Percentiles rank a stretch among this genome's conserved stretches.
These are phyloP conservation scores for Knipowitschia caucasica DNA, from an alignment of 2,797 vertebrate genomes.

Conservation along the genomic window DNA sequence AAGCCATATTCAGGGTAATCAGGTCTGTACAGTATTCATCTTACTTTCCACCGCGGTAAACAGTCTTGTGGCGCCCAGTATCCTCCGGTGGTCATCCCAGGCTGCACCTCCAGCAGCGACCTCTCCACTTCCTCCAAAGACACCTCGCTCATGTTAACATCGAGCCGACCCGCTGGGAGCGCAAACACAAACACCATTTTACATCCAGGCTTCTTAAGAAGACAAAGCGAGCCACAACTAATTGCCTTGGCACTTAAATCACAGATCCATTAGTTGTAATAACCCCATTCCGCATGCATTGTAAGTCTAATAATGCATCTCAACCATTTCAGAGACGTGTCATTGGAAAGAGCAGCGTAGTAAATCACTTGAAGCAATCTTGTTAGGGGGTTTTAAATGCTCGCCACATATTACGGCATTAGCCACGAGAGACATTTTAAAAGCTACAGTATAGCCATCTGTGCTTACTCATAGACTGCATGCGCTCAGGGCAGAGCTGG, in stretches of 20 bases:
- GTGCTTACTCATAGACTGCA: constrained; percentile 91
- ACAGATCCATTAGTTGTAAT: constrained; percentile 9
- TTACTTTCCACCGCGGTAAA: constrained; percentile 92
- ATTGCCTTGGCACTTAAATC: constrained; percentile 10
- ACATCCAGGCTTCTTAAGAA: neutral
- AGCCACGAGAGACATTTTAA: neutral
- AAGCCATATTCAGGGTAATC: no score
- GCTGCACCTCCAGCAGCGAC: constrained; percentile 73
- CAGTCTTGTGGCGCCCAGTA: constrained; percentile 93
- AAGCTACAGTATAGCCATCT: constrained; percentile 1
- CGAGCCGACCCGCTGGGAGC: constrained; percentile 82
- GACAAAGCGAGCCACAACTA: neutral
- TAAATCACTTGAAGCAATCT: neutral
- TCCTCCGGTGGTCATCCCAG: constrained; percentile 79
- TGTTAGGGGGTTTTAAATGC: constrained; percentile 1
- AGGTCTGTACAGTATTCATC: no score
- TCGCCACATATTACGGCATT: neutral
- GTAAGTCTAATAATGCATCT: constrained; percentile 21
- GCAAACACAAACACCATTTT: neutral
- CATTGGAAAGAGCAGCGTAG: constrained; percentile 2
- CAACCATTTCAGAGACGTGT: neutral
- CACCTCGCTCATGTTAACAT: constrained; percentile 93
- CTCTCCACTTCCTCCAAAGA: constrained; percentile 85
- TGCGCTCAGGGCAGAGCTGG: constrained; percentile 86
- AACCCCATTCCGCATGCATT: constrained; percentile 20